Evolutionary conservation across 2,888 invertebrate genomes (phyloP), one percentile per base, ranked within the genome.

Genomic region (Brachyptera risi): DNA sequence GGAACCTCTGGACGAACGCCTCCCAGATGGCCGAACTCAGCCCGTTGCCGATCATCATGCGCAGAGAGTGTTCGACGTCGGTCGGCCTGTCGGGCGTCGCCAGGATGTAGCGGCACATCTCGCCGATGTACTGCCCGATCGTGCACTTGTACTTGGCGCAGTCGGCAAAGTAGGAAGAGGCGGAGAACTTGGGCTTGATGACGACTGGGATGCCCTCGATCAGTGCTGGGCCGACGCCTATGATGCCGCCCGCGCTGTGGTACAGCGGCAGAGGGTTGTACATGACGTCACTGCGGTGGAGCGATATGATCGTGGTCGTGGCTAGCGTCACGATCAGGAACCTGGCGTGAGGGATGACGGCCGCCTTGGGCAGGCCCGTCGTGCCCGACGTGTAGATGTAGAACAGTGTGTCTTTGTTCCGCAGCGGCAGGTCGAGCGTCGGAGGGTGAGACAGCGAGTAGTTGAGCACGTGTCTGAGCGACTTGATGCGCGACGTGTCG

Each of bases 311-410:
- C 68, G 82, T 82, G 57, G 83, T 79, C 0, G 86, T 80, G 3
- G 86, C 91, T 35, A 81, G 79, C 60, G 83, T 78, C 68, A 90
- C 80, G 66, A 90, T 79, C 62, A 88, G 76, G 71, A 81, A 89
- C 71, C 87, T 87, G 51, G 89, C 84, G 75, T 97, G 89, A 31
- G 88, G 92, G 69, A 98, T 88, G 56, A 96, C 88, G 17, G 97
- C 97, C 27, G 97, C 96, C 72, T 97, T 98, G 0, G 97, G 97
- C 78, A 97, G 79, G 5, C 98, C 98, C 0, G 98, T 99, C 2
- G 96, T 96, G 5, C 96, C 96, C 3, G 93, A 93, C 0, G 98
- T 99, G 75, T 91, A 96, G 68, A 96, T 92, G 72, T 92, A 95
- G 50, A 94, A 80, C 59, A 96, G 77, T 58, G 84, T 85, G 71